phyloP scores from a whole-genome alignment of 2,888 invertebrate species.

The Conchocele bisecta region DNA sequence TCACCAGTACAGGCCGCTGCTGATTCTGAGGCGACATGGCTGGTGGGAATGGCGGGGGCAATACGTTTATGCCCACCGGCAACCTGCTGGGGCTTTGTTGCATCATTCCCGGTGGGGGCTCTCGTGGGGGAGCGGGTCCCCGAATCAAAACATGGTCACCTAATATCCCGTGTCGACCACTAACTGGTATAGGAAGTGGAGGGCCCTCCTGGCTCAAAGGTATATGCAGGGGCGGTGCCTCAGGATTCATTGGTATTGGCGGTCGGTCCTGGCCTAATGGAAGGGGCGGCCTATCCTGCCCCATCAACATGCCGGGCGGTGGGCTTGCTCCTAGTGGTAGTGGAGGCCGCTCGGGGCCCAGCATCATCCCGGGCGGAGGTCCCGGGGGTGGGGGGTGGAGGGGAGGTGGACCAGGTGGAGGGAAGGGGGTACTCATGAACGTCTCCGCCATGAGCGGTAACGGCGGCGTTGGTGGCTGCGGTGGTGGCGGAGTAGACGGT shows the following conservation, averaged over 20 bases:
- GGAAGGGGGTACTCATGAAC: constrained; percentile 23
- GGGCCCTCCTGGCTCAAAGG: constrained; percentile 42
- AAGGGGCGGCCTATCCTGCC: too few species aligned
- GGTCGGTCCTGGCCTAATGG: constrained; percentile 20
- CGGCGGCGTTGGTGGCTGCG: constrained; percentile 39
- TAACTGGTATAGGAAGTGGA: constrained; percentile 34
- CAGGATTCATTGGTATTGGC: constrained; percentile 29
- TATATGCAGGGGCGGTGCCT: too few species aligned
- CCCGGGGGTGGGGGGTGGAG: constrained; percentile 38
- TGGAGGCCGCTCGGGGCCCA: constrained; percentile 25
- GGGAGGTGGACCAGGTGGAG: constrained; percentile 59
- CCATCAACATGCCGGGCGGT: constrained; percentile 43
- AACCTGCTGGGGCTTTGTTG: constrained; percentile 16
- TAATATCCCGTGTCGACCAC: constrained; percentile 46
- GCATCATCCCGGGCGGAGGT: constrained; percentile 12
- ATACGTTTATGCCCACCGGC: constrained; percentile 47
- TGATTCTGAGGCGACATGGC: constrained; percentile 57
- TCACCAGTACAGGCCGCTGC: constrained; percentile 66
- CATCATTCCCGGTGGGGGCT: neutral
- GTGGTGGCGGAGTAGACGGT: constrained; percentile 30
- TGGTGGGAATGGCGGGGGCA: constrained; percentile 58
- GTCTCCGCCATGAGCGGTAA: constrained; percentile 34
- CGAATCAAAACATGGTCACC: constrained; percentile 45
- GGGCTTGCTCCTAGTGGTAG: constrained; percentile 34
- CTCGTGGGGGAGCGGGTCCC: constrained; percentile 23